Percentiles rank a stretch among this genome's conserved stretches.
Conservation (phyloP, 2,797 vertebrate genomes). For the Artibeus lituratus region DNA sequence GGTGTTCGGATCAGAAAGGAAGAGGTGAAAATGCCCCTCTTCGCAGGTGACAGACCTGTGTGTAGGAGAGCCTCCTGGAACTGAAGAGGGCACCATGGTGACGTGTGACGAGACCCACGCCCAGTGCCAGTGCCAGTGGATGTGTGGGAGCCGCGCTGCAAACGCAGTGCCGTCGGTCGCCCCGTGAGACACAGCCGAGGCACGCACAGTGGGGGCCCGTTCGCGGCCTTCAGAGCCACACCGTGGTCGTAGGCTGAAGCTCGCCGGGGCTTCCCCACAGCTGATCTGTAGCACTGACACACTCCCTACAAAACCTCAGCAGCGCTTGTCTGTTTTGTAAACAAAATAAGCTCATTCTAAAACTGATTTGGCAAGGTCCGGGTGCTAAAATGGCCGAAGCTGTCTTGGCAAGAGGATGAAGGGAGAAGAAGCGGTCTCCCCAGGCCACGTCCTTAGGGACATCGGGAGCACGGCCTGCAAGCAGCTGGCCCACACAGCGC, state of each 20-base stretch:
- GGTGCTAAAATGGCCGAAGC: background rate
- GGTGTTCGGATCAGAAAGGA: background rate
- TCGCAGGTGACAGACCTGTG: background rate
- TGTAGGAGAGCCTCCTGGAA: background rate
- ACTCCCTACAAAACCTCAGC: background rate
- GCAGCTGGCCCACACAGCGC: rapidly evolving
- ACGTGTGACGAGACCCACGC: background rate
- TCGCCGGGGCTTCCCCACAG: background rate
- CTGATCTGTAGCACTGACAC: background rate
- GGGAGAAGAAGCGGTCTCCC: background rate
- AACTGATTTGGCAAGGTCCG: background rate
- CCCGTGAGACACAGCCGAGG: too few species aligned
- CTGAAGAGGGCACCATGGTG: background rate
- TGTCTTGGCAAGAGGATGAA: background rate
- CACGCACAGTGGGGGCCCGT: too few species aligned
- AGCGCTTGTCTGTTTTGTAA: background rate
- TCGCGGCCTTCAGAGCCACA: too few species aligned
- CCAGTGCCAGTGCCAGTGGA: too few species aligned
- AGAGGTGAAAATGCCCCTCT: background rate
- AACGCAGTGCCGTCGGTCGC: too few species aligned
- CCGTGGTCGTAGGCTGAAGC: too few species aligned
- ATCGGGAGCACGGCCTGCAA: background rate
- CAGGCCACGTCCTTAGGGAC: rapidly evolving
- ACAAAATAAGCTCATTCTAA: background rate
- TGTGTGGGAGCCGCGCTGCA: background rate